Evolutionary conservation across 2,113 vertebrate species (phyloP), one percentile per base, ranked within the genome.

Genomic region (Erythrocercus mccallii): DNA sequence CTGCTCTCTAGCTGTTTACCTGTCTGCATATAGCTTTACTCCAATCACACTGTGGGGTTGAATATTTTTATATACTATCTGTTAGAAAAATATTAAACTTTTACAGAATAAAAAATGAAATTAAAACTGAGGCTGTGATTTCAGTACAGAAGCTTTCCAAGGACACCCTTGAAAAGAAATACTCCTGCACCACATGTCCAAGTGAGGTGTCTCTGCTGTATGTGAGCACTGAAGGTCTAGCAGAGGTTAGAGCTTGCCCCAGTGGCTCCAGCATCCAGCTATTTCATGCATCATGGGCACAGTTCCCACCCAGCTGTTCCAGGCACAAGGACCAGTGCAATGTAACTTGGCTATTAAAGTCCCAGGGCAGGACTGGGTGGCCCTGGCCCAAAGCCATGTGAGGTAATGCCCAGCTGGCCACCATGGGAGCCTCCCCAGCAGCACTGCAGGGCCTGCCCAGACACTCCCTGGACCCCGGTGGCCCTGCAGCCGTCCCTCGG

Each of bases 31-130:
- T 87, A 84, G 86, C 86, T 96, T 92, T 96, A 80, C 68, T 97
- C 88, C 82, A 86, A 89, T 96, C 96, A 97, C 95, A 94, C 91
- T 81, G 73, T 78, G 91, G 61, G 17, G 40, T 66, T 86, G 71
- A 62, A 66, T 96, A 11, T 58, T 85, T 96, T 97, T 97, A 70
- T 64, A 92, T 92, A 95, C 65, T 93, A 84, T 92, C 89, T 94
- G 72, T 96, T 98, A 98, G 96, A 60, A 92, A 97, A 96, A 83
- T 92, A 94, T 82, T 97, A 97, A 97, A 89, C 91, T 91, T 96
- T 77, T 97, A 90, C 94, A 88, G 96, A 96, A 95, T 96, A 98
- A 97, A 95, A 77, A 95, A 44, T 65, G 19, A 42, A 91, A 66
- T 47, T 78, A 62, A 95, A 95, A 57, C 40, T 81, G 60, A 83